These are phyloP conservation scores for Staurois parvus DNA, from an alignment of 2,797 vertebrate genomes.

Conservation along the genomic window DNA sequence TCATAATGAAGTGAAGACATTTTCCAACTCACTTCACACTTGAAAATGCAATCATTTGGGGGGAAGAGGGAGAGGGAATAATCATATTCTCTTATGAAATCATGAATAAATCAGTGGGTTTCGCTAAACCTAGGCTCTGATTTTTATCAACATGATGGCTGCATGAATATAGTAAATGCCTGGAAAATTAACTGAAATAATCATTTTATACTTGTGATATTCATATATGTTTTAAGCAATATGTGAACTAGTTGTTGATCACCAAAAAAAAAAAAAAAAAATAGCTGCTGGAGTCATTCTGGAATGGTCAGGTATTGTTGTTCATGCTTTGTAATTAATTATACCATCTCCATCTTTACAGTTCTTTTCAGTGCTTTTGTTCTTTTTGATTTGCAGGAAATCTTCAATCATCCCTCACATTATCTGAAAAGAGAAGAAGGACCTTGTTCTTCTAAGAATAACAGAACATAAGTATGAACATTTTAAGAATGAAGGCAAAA, in stretches of 20 bases:
- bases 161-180: slow-evolving; percentile 17
- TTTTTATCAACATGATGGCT: slow-evolving; percentile 32
- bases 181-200: slow-evolving; percentile 16
- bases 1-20: slow-evolving; percentile 17
- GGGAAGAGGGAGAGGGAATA: neutral
- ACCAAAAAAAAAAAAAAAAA: neutral
- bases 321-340: slow-evolving; percentile 5
- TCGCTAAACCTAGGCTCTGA: neutral
- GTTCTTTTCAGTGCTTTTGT: slow-evolving; percentile 4
- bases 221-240: neutral
- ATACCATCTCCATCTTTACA: neutral
- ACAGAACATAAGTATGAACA: neutral
- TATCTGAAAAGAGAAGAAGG: slow-evolving; percentile 16
- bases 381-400: slow-evolving; percentile 19
- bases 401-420: slow-evolving; percentile 15
- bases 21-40: slow-evolving; percentile 27
- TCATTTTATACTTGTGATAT: slow-evolving; percentile 13
- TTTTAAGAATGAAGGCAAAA: neutral
- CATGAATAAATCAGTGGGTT: slow-evolving; percentile 43
- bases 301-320: slow-evolving; percentile 2
- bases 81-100: slow-evolving; percentile 46
- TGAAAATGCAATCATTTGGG: slow-evolving; percentile 36
- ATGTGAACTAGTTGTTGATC: slow-evolving; percentile 2
- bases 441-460: neutral
- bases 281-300: neutral